phyloP scores from a whole-genome alignment of 2,113 vertebrate species.

The Dendrocopos noguchii region DNA sequence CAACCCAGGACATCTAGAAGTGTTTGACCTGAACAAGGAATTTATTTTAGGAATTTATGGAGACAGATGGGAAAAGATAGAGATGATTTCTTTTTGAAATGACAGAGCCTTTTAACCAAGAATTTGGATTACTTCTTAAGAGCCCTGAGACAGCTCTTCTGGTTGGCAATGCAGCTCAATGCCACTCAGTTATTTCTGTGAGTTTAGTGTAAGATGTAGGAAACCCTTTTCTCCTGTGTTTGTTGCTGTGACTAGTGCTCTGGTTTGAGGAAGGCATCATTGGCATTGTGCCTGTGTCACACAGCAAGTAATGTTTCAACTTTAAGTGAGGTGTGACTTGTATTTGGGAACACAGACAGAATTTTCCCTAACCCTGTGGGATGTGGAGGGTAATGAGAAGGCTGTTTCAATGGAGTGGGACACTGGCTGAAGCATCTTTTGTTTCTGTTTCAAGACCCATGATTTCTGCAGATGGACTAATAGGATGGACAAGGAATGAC shows the following conservation, averaged over 20 bases:
- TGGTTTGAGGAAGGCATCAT: not conserved
- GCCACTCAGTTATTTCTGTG: not conserved
- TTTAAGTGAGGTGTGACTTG: not conserved
- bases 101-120: not conserved
- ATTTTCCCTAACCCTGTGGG: not conserved
- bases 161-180: not conserved
- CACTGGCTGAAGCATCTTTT: not conserved
- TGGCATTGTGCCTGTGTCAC: not conserved
- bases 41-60: not conserved
- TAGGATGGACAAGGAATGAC: not conserved
- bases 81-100: not conserved
- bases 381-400: fast-evolving
- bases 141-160: not conserved
- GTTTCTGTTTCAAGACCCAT: not conserved
- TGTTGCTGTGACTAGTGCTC: not conserved
- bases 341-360: not conserved
- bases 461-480: not conserved
- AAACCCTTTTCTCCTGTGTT: not conserved
- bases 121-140: not conserved
- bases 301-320: not conserved
- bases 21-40: not conserved
- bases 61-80: not conserved
- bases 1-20: not conserved
- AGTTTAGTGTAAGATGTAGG: not conserved
- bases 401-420: not conserved